Percentiles rank a stretch among this genome's conserved stretches.
phyloP scores from a whole-genome alignment of 2,113 vertebrate species.

The Chloroceryle aenea region DNA sequence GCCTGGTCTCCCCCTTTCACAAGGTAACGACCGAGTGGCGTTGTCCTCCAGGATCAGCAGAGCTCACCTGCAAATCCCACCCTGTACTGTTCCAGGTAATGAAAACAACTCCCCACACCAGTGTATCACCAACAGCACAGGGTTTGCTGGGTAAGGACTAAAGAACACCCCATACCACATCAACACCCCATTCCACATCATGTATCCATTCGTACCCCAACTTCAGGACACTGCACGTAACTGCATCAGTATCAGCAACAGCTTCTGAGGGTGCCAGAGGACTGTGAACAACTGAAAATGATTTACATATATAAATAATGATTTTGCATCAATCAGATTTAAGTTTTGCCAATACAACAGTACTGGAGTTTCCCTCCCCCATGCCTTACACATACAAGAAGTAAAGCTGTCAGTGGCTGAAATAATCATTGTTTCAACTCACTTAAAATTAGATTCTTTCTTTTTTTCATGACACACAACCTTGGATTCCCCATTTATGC shows the following conservation, averaged over 20 bases:
- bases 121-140: background rate
- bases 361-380: background rate
- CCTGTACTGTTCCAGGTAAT: background rate
- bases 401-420: background rate
- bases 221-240: background rate
- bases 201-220: background rate
- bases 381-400: background rate
- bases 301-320: background rate
- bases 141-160: background rate
- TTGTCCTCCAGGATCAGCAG: background rate
- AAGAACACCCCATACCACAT: background rate
- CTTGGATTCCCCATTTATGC: background rate
- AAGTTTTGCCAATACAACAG: background rate
- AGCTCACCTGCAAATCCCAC: background rate
- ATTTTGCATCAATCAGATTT: background rate
- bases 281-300: background rate
- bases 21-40: background rate
- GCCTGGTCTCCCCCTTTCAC: background rate
- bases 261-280: background rate
- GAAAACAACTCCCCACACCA: background rate
- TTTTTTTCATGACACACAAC: background rate
- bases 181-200: background rate
- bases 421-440: background rate
- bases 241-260: background rate
- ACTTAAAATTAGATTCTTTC: background rate